These are phyloP conservation scores for Nicator chloris DNA, from an alignment of 2,113 vertebrate species.

Conservation along the genomic window DNA sequence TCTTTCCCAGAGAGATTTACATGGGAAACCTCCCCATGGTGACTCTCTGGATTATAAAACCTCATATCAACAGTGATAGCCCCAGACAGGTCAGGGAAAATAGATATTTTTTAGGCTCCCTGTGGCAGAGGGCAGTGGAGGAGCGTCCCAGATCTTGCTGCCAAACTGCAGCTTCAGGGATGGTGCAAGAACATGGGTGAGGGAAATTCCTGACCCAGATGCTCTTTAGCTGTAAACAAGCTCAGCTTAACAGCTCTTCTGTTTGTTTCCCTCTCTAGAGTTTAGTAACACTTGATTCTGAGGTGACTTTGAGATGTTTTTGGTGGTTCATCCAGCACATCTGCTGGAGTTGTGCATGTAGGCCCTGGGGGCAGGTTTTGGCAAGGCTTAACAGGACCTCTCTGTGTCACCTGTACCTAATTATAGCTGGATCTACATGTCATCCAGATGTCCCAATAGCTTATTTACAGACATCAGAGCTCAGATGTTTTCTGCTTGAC, in stretches of 20 bases:
- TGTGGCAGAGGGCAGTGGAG: background rate
- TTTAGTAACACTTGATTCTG: background rate
- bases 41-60: background rate
- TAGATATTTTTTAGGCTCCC: background rate
- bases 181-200: background rate
- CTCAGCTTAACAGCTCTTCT: background rate
- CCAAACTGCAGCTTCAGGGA: background rate
- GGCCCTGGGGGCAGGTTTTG: background rate
- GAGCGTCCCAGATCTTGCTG: background rate
- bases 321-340: background rate
- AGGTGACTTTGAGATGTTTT: background rate
- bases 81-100: background rate
- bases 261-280: background rate
- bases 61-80: background rate
- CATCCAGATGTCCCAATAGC: background rate
- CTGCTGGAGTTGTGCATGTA: background rate
- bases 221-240: background rate
- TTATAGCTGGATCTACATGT: background rate
- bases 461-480: slow-evolving; percentile 2
- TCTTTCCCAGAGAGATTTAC: background rate
- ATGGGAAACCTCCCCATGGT: background rate
- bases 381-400: background rate
- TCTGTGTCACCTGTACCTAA: background rate
- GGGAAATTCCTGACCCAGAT: background rate
- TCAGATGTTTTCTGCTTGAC: background rate